Percentiles rank a stretch among this genome's conserved stretches.
phyloP scores from a whole-genome alignment of 2,113 vertebrate species.

The Microcebus murinus region DNA sequence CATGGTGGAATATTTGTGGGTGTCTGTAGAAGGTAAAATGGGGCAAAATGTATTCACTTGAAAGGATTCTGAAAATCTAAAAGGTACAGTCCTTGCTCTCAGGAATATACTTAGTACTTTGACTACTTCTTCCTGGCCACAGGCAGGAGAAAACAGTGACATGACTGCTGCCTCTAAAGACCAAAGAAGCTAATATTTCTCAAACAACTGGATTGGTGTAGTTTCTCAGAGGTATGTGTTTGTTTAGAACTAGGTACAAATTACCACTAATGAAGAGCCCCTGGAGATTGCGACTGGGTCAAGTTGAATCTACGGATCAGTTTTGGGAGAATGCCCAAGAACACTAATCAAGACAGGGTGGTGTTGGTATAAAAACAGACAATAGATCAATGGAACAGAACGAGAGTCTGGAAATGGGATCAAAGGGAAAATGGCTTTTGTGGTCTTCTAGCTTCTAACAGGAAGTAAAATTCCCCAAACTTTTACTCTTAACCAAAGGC shows the following conservation, averaged over 20 bases:
- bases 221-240: neutral
- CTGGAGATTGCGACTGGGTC: neutral
- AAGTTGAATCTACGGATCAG: neutral
- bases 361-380: neutral
- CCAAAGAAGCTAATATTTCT: neutral
- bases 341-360: neutral
- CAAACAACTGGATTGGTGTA: neutral
- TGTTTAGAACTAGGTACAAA: neutral
- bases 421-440: neutral
- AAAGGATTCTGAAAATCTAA: neutral
- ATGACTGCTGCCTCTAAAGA: neutral
- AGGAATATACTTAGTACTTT: neutral
- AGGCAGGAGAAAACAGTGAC: neutral
- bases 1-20: neutral
- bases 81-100: rapidly evolving
- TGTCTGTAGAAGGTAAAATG: neutral
- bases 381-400: neutral
- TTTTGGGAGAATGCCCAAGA: neutral
- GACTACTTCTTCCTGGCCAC: neutral
- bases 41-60: neutral
- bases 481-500: neutral
- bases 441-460: neutral
- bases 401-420: neutral
- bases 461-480: neutral
- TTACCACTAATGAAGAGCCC: neutral